phyloP scores from a whole-genome alignment of 2,888 invertebrate genomes.

The Pachymerium ferrugineum region DNA sequence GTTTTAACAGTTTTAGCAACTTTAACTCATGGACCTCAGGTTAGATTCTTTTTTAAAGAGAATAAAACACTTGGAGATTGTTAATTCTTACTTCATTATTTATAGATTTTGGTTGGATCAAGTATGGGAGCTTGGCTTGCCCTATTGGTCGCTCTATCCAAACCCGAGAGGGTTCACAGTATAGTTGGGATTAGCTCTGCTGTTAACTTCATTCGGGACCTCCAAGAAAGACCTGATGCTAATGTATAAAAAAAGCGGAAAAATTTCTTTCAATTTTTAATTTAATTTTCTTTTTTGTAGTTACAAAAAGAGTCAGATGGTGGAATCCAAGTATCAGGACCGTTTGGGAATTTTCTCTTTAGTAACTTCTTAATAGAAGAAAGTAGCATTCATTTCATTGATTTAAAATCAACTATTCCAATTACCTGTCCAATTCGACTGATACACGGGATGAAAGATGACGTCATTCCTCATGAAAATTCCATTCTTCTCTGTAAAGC shows the following conservation, averaged over 20 bases:
- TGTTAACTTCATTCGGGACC: background rate
- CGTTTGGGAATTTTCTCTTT: background rate
- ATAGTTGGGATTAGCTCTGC: constrained; percentile 10
- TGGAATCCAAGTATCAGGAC: background rate
- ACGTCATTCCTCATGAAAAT: background rate
- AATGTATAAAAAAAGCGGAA: background rate
- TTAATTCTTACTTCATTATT: background rate
- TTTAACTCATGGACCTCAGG: constrained; percentile 31
- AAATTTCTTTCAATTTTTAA: background rate
- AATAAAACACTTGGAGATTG: background rate
- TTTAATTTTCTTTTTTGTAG: background rate
- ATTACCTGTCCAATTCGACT: background rate
- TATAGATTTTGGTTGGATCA: constrained; percentile 30
- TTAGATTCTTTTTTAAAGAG: background rate
- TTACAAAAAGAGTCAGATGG: background rate
- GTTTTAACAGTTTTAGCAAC: constrained; percentile 20
- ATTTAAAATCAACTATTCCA: background rate
- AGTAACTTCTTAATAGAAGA: constrained; percentile 1
- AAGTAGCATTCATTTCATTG: background rate
- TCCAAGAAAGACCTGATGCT: background rate
- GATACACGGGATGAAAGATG: constrained; percentile 16
- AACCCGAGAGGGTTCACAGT: constrained; percentile 9
- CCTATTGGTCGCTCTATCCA: constrained; percentile 10
- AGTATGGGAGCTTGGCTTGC: constrained; percentile 33
- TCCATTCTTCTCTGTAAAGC: background rate